Evolutionary conservation across 2,113 vertebrate species (phyloP).

Genomic region (Lasiurus cinereus): DNA sequence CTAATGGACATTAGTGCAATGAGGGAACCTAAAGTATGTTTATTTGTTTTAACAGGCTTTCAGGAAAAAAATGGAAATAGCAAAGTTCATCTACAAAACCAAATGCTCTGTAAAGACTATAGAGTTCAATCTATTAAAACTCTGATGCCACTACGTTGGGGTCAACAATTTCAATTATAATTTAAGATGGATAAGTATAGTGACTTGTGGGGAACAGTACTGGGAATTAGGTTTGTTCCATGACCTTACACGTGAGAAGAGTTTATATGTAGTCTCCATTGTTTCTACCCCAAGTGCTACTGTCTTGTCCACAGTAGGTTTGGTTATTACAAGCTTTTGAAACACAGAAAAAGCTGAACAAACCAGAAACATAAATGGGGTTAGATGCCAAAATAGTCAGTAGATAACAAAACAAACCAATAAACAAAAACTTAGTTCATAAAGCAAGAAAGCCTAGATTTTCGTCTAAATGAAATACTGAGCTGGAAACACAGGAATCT

Average conservation of each 20-base stretch:
- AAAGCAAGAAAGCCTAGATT: conserved; percentile 11
- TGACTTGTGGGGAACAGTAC: background rate
- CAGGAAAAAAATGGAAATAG: background rate
- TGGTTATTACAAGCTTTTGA: conserved; percentile 10
- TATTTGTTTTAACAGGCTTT: conserved; percentile 51
- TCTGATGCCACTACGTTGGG: background rate
- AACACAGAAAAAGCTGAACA: background rate
- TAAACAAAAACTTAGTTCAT: background rate
- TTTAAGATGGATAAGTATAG: background rate
- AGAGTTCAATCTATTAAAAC: background rate
- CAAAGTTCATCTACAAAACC: conserved; percentile 37
- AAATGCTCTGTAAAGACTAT: background rate
- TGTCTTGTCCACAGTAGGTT: background rate
- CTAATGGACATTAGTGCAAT: background rate
- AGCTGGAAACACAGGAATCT: background rate
- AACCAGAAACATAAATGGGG: conserved; percentile 1
- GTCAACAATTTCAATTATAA: background rate
- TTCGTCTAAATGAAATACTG: conserved; percentile 42
- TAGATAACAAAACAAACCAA: background rate
- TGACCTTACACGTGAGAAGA: background rate
- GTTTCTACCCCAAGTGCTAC: background rate
- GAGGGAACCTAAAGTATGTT: background rate
- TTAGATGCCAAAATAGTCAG: conserved; percentile 20
- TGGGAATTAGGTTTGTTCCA: background rate
- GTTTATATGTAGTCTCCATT: background rate